Conservation (phyloP, 1,140 invertebrate species). For the Tetragonula clypearis region DNA sequence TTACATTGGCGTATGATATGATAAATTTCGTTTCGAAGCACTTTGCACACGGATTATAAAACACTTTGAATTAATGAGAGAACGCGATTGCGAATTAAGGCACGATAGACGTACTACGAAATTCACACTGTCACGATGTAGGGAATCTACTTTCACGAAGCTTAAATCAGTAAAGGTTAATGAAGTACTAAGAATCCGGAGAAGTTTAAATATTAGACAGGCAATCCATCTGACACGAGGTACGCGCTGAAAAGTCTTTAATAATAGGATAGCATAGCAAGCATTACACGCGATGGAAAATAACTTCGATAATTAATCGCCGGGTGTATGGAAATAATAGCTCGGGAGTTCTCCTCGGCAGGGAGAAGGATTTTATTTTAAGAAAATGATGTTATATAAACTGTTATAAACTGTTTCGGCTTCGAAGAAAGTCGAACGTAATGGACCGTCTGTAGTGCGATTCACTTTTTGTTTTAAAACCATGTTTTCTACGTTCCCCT, state of each 20-base stretch:
- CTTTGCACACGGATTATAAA: not conserved
- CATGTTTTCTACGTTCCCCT: no score
- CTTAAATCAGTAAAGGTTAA: conserved; percentile 17
- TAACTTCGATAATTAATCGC: not conserved
- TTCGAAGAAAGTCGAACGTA: no score
- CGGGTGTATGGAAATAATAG: not conserved
- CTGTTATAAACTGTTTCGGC: not conserved
- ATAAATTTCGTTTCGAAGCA: not conserved
- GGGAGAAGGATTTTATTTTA: not conserved
- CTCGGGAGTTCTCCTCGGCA: not conserved
- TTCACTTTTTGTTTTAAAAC: no score
- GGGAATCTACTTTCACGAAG: not conserved
- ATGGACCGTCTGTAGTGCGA: no score
- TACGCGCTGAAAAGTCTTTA: conserved; percentile 9
- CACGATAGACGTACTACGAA: conserved; percentile 6
- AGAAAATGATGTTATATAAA: not conserved
- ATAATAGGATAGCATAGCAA: conserved; percentile 13
- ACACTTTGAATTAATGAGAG: conserved; percentile 7
- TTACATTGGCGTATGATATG: not conserved
- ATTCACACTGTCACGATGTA: conserved; percentile 6
- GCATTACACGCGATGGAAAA: not conserved
- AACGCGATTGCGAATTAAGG: not conserved
- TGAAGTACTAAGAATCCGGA: not conserved
- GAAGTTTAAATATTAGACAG: conserved; percentile 9
- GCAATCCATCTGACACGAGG: not conserved